A percentile compares a stretch with the other conserved stretches of the same genome.
Conservation (phyloP, 2,113 vertebrate genomes). For the Cricetomys ansorgei region DNA sequence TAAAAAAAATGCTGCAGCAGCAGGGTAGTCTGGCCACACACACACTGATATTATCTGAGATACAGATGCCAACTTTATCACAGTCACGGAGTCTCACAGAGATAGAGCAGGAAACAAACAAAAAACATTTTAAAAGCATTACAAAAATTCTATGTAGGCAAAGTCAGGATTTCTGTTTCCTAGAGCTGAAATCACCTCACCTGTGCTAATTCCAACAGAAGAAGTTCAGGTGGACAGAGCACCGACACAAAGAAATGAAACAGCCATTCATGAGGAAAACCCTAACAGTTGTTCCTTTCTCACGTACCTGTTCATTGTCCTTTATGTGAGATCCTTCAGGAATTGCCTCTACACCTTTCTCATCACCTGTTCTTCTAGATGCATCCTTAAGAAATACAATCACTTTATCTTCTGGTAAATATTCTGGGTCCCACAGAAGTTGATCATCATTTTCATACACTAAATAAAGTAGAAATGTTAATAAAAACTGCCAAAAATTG, state of each 20-base stretch:
- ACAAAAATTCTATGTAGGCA: background rate
- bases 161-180: background rate
- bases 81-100: background rate
- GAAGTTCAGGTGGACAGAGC: background rate
- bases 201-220: background rate
- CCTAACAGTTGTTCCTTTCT: background rate
- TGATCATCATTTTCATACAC: constrained; percentile 99
- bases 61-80: background rate
- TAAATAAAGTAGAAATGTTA: constrained; percentile 72
- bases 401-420: constrained; percentile 94
- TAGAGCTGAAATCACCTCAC: background rate
- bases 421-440: constrained; percentile 96
- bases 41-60: background rate
- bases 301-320: constrained; percentile 96
- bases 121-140: background rate
- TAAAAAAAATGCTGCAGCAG: background rate
- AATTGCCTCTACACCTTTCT: constrained; percentile 95
- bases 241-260: background rate
- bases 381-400: constrained; percentile 96
- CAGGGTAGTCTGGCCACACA: background rate
- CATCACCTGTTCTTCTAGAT: constrained; percentile 93
- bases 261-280: background rate
- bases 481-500: background rate
- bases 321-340: constrained; percentile 97
- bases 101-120: background rate